These are phyloP conservation scores for Cettia cetti DNA, from an alignment of 2,113 vertebrate genomes.

Conservation along the genomic window DNA sequence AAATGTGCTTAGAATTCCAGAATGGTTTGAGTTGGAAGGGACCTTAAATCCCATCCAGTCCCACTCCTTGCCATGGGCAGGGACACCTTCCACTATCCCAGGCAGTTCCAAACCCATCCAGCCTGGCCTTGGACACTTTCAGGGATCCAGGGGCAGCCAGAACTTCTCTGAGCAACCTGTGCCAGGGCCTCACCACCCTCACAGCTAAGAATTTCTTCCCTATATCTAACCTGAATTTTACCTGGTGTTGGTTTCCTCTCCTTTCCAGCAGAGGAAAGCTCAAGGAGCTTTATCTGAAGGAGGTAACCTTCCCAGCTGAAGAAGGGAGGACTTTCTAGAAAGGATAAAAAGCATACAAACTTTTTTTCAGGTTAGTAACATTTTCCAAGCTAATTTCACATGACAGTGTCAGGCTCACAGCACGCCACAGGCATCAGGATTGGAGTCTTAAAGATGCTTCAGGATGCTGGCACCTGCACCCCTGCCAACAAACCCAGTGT, in stretches of 20 bases:
- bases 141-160: background rate
- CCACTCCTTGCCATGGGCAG: background rate
- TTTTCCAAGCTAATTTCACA: background rate
- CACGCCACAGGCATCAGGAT: accelerated
- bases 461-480: background rate
- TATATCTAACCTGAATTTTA: background rate
- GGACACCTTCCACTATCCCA: accelerated
- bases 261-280: background rate
- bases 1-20: background rate
- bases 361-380: background rate
- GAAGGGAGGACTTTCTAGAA: background rate
- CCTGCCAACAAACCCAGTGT: background rate
- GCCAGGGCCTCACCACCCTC: background rate
- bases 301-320: background rate
- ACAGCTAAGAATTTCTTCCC: accelerated
- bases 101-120: accelerated
- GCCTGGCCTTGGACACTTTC: accelerated
- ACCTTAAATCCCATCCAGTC: accelerated
- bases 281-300: background rate
- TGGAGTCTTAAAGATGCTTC: background rate
- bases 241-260: background rate
- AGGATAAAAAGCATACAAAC: background rate
- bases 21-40: background rate
- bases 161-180: background rate
- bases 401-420: background rate